Conservation (phyloP, 2,797 vertebrate species). For the Falco berigora region DNA sequence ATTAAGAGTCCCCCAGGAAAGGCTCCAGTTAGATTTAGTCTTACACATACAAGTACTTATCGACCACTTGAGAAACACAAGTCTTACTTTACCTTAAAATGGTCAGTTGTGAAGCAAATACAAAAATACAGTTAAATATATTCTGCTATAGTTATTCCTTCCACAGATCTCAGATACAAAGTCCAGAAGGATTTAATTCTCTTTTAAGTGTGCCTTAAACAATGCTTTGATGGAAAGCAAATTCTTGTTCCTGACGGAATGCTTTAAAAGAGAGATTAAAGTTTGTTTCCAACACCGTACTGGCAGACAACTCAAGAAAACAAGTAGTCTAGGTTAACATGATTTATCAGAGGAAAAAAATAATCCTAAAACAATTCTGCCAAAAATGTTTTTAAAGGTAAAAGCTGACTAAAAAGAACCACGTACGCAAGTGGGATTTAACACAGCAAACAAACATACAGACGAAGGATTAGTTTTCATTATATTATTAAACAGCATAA, state of each 20-base stretch:
- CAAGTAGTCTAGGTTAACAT: constrained; percentile 37
- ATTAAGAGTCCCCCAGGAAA: background rate
- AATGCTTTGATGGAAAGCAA: constrained; percentile 40
- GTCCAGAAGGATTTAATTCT: constrained; percentile 44
- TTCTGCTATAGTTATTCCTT: background rate
- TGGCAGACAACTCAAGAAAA: constrained; percentile 59
- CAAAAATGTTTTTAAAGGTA: constrained; percentile 35
- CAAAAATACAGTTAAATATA: constrained; percentile 22
- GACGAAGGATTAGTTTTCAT: constrained; percentile 40
- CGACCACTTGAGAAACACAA: background rate
- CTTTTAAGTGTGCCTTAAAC: constrained; percentile 40
- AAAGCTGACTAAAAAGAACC: constrained; percentile 41
- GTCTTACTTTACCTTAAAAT: background rate
- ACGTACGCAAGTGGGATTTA: constrained; percentile 15
- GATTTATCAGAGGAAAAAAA: constrained; percentile 28
- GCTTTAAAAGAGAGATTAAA: constrained; percentile 58
- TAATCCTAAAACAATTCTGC: background rate
- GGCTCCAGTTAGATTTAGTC: background rate
- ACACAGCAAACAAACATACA: background rate
- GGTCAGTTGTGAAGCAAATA: background rate
- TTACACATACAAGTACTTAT: background rate
- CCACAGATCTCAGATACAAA: background rate
- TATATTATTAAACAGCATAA: constrained; percentile 51
- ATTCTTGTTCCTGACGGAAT: constrained; percentile 53
- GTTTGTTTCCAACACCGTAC: constrained; percentile 8